A percentile compares a stretch with the other conserved stretches of the same genome.
These are phyloP conservation scores for Petroica traversi DNA, from an alignment of 2,113 vertebrate genomes.

Conservation along the genomic window DNA sequence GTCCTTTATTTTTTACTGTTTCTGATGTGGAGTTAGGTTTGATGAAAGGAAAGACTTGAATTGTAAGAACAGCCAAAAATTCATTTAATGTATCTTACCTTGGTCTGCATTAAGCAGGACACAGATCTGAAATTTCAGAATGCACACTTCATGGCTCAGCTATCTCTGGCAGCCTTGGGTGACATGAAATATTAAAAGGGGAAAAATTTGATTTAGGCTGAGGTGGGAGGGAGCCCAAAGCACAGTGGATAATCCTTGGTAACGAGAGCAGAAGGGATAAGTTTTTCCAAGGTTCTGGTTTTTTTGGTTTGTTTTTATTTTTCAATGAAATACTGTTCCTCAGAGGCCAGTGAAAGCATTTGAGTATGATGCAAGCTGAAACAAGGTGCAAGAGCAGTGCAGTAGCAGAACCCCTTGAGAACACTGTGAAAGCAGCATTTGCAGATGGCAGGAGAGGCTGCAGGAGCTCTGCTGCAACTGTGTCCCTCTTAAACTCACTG, in stretches of 20 bases:
- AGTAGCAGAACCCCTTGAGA: fast-evolving
- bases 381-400: neutral
- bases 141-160: neutral
- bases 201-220: neutral
- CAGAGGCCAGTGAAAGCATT: neutral
- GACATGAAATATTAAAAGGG: neutral
- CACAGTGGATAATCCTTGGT: neutral
- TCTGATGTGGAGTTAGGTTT: neutral
- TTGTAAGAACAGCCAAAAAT: neutral
- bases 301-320: too few relatives aligned
- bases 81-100: neutral
- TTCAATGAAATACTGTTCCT: neutral
- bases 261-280: neutral
- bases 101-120: neutral
- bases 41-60: neutral
- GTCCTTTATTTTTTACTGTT: neutral
- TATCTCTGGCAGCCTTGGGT: neutral
- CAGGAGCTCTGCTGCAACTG: fast-evolving
- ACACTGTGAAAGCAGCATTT: neutral
- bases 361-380: neutral
- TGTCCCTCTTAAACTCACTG: neutral
- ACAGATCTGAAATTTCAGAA: neutral
- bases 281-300: fast-evolving
- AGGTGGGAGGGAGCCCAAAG: neutral
- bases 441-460: neutral